Evolutionary conservation across 2,113 vertebrate genomes (phyloP), one percentile per base, ranked within the genome.

Genomic region (Seriola aureovittata): DNA sequence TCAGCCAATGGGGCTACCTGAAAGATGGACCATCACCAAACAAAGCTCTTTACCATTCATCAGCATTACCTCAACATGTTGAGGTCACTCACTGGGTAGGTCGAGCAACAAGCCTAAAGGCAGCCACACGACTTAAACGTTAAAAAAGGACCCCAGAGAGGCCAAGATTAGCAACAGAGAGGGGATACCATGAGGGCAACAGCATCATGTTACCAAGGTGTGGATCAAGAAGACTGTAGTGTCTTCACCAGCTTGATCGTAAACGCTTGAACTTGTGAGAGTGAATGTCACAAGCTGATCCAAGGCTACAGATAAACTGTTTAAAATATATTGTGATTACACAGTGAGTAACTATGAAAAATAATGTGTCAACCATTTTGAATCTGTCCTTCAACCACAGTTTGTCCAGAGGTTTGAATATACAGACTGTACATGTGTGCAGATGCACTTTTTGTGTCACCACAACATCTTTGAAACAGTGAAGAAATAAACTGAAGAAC

Each of bases 111-210:
- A 40, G 68, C 54, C 54, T n/a, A 21, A 66, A 65, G 52, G 69
- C 78, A 75, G 57, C 4, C 4, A 5, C 65, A 77, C 1, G 55
- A 76, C 11, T 71, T 21, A 76, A 34, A 80, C 1, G 9, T 1
- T 25, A 17, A 58, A n/a, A 29, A 23, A 32, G 32, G n/a, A 68
- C 19, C 64, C 74, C 71, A 71, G 23, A 69, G 5, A 19, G 60
- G 79, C 85, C 72, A n/a, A 87, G 85, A 82, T 93, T 93, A 93
- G 90, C 64, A 46, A 16, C 4, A 1, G 46, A 64, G 58, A 72
- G 42, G 1, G 0, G 75, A 90, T 64, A 82, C 34, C 46, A 29
- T 0, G 69, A 64, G 57, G 71, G 82, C 23, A 36, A 40, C 80
- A 11, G 89, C 73, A 52, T 95, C 91, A n/a, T 4, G 13, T 94